Conservation (phyloP, 2,113 vertebrate genomes). For the Uropsilus gracilis region DNA sequence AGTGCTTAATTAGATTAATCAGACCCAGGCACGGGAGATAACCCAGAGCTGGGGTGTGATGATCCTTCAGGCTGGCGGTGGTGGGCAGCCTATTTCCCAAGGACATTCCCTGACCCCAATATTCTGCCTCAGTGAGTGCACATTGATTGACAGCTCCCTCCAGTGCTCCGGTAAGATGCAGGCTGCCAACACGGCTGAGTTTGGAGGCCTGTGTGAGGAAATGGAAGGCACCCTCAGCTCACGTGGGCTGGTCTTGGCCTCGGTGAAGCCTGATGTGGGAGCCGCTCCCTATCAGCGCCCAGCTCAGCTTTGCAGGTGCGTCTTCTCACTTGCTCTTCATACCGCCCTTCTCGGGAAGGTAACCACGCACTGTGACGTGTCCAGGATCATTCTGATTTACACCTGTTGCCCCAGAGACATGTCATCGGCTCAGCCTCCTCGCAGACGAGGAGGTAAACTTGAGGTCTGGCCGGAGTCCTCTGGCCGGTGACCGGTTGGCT, state of each 20-base stretch:
- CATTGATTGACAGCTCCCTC: not conserved
- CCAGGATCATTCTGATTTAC: not conserved
- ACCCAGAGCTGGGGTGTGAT: not conserved
- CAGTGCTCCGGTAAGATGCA: fast-evolving
- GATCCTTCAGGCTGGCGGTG: not conserved
- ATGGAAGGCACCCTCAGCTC: fast-evolving
- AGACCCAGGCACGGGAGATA: not conserved
- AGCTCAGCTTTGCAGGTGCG: not conserved
- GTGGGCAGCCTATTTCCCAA: not conserved
- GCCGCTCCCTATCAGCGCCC: not conserved
- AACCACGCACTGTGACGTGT: not conserved
- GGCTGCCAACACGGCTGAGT: not conserved
- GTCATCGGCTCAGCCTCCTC: not conserved
- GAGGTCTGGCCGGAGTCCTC: not conserved
- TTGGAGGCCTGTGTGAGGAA: not conserved
- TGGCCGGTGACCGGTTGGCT: not conserved
- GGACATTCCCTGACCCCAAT: not conserved
- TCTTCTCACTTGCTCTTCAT: not conserved
- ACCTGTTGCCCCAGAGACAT: not conserved
- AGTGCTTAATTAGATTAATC: conserved; percentile 11
- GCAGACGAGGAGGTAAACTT: not conserved
- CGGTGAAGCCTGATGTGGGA: not conserved
- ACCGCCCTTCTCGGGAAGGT: not conserved
- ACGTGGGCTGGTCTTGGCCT: fast-evolving
- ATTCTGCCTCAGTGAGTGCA: not conserved